phyloP scores from a whole-genome alignment of 2,797 vertebrate species.

The Monodelphis domestica region DNA sequence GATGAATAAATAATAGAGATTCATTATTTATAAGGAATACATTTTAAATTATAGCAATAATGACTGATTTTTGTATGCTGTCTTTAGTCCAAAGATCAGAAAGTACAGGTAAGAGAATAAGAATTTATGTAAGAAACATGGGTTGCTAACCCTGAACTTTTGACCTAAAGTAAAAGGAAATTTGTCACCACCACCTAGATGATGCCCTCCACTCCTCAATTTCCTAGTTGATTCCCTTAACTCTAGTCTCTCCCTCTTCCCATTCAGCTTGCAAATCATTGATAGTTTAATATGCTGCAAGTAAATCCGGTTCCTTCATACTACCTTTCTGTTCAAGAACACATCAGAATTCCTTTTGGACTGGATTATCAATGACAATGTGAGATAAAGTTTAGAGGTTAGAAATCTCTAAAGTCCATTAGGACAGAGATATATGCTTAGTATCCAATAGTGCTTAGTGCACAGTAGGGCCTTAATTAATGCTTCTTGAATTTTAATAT shows the following conservation, averaged over 20 bases:
- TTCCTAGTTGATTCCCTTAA: neutral
- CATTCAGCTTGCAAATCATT: neutral
- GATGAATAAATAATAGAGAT: conserved; percentile 79
- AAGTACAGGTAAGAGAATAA: neutral
- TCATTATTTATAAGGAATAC: conserved; percentile 73
- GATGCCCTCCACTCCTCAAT: neutral
- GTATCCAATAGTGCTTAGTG: neutral
- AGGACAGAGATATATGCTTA: neutral
- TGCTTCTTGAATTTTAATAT: neutral
- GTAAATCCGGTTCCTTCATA: neutral
- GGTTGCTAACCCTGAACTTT: neutral
- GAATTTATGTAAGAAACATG: conserved; percentile 39
- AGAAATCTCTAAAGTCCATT: neutral
- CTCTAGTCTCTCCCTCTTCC: neutral
- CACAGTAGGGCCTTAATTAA: neutral
- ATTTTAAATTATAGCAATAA: conserved; percentile 75
- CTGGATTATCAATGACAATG: neutral
- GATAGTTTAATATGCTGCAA: neutral
- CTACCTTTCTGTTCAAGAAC: neutral
- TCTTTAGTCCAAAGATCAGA: conserved; percentile 48
- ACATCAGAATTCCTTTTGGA: neutral
- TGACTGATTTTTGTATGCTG: conserved; percentile 52
- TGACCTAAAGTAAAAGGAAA: neutral
- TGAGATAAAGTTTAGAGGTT: neutral
- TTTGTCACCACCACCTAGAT: neutral